Evolutionary conservation across 2,113 vertebrate species (phyloP).

Genomic region (Delphinapterus leucas): DNA sequence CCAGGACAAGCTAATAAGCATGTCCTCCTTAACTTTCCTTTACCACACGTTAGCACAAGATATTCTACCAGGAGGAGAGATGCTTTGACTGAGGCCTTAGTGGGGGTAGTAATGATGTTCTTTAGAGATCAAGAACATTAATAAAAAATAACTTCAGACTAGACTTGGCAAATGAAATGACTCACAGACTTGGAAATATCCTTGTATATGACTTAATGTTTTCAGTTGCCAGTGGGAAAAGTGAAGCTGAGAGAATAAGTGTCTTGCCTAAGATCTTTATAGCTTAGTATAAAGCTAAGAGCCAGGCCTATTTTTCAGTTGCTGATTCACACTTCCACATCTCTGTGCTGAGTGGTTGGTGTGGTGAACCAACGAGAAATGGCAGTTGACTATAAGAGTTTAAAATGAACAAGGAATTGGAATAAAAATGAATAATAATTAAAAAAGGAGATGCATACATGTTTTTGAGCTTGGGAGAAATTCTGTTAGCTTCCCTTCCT

Average conservation of each 20-base stretch:
- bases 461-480: background rate
- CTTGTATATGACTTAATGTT: background rate
- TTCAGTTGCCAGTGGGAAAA: background rate
- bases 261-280: background rate
- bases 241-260: background rate
- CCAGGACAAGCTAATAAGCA: background rate
- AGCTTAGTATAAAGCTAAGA: background rate
- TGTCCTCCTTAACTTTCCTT: background rate
- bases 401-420: background rate
- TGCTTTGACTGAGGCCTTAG: background rate
- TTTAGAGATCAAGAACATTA: background rate
- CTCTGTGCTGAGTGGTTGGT: background rate
- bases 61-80: background rate
- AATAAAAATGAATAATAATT: background rate
- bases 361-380: background rate
- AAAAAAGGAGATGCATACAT: background rate
- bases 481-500: background rate
- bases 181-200: background rate
- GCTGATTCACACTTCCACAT: background rate
- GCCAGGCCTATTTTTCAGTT: background rate
- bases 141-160: background rate
- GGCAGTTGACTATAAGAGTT: background rate
- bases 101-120: background rate
- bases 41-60: background rate
- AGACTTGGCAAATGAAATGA: background rate